Evolutionary conservation across 2,888 invertebrate genomes (phyloP).

Genomic region (Caenorhabditis sp.): DNA sequence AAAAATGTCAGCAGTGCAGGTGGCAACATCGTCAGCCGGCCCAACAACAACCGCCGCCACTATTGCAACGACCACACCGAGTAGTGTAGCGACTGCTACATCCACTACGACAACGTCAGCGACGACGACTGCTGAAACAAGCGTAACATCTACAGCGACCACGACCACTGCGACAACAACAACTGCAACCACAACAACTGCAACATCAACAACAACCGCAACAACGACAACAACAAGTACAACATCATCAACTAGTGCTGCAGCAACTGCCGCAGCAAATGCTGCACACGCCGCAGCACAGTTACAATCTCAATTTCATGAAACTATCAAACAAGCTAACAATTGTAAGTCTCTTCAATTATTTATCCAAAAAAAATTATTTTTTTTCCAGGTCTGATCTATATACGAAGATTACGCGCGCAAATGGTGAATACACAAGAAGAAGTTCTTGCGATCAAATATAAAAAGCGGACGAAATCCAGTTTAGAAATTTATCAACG

Average conservation of each 20-base stretch:
- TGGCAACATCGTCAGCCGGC: not conserved
- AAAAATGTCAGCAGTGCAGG: not conserved
- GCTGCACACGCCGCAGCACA: not conserved
- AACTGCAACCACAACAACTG: conserved; percentile 5
- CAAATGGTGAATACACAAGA: not conserved
- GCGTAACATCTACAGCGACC: conserved; percentile 7
- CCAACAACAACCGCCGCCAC: conserved; percentile 2
- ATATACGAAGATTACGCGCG: conserved; percentile 10
- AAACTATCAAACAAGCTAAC: conserved; percentile 22
- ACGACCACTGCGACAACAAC: not conserved
- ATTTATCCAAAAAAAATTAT: no score
- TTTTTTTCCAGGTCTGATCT: conserved; percentile 21
- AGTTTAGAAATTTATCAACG: not conserved
- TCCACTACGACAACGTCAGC: conserved; percentile 3
- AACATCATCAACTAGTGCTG: not conserved
- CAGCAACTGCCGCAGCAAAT: not conserved
- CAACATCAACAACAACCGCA: conserved; percentile 3
- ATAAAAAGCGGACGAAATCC: not conserved
- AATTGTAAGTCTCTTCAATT: conserved; percentile 35
- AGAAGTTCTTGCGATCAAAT: not conserved
- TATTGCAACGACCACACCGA: not conserved
- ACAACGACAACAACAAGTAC: conserved; percentile 8
- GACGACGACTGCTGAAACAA: not conserved
- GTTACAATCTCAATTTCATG: conserved; percentile 9
- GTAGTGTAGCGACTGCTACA: not conserved